A percentile compares a stretch with the other conserved stretches of the same genome.
These are phyloP conservation scores for Solenodon paradoxus DNA, from an alignment of 2,113 vertebrate genomes.

Conservation along the genomic window DNA sequence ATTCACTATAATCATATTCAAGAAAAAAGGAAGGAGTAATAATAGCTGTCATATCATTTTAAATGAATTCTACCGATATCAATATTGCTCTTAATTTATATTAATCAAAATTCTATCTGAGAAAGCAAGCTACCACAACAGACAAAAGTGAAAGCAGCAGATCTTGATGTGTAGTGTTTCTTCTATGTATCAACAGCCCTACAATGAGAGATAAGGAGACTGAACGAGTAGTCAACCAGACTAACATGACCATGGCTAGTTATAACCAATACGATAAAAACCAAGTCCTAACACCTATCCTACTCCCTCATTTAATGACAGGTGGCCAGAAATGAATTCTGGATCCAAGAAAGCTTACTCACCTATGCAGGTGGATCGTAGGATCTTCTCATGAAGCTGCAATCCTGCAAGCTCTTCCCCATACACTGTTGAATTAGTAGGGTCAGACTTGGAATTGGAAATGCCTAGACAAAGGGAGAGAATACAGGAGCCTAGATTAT, in stretches of 20 bases:
- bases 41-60: background rate
- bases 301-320: background rate
- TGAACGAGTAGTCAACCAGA: background rate
- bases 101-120: background rate
- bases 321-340: background rate
- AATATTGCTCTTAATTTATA: background rate
- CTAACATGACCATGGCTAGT: background rate
- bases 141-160: background rate
- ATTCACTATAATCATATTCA: background rate
- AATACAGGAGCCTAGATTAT: background rate
- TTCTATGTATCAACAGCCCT: background rate
- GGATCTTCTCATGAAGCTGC: slow-evolving; percentile 40
- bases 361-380: slow-evolving; percentile 18
- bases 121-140: background rate
- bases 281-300: background rate
- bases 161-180: background rate
- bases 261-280: background rate
- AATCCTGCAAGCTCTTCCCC: slow-evolving; percentile 32
- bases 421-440: background rate
- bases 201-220: background rate
- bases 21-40: background rate
- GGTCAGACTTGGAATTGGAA: slow-evolving; percentile 47
- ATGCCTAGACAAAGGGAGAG: slow-evolving; percentile 14
- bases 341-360: background rate
- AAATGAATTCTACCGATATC: background rate